phyloP scores from a whole-genome alignment of 2,888 invertebrate genomes.

The Blomia tropicalis region DNA sequence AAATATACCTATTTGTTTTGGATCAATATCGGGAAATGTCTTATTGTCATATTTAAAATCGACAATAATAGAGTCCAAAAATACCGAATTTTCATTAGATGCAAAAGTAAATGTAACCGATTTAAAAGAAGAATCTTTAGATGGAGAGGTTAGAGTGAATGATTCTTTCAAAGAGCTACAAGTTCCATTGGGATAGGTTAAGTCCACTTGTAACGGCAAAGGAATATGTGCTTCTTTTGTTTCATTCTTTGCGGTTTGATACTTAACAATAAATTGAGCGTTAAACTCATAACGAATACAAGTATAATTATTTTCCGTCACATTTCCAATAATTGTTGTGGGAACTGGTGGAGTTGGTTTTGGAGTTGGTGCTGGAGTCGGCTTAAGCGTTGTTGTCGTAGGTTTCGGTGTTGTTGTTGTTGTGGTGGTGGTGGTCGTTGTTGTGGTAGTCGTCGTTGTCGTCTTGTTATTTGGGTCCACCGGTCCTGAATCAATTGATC shows the following conservation, averaged over 20 bases:
- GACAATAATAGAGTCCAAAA: neutral
- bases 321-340: neutral
- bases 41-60: neutral
- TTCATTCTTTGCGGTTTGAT: conserved; percentile 31
- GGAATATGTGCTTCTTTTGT: conserved; percentile 32
- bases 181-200: neutral
- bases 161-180: neutral
- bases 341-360: conserved; percentile 21
- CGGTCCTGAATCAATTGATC: conserved; percentile 35
- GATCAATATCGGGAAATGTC: neutral
- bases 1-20: neutral
- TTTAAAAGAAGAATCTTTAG: too few relatives aligned
- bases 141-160: neutral
- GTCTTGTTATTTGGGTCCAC: conserved; percentile 36
- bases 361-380: conserved; percentile 32
- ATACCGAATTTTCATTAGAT: neutral
- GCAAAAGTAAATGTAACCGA: conserved; percentile 11
- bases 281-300: conserved; percentile 51
- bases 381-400: conserved; percentile 31
- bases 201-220: neutral
- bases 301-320: conserved; percentile 33
- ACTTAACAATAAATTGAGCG: conserved; percentile 46
- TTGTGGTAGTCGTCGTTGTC: conserved; percentile 37
- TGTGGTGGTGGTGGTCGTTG: conserved; percentile 32
- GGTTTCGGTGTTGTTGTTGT: conserved; percentile 16